Percentiles rank a stretch among this genome's conserved stretches.
phyloP scores from a whole-genome alignment of 1,140 invertebrate species.

The Drosophila simulans region DNA sequence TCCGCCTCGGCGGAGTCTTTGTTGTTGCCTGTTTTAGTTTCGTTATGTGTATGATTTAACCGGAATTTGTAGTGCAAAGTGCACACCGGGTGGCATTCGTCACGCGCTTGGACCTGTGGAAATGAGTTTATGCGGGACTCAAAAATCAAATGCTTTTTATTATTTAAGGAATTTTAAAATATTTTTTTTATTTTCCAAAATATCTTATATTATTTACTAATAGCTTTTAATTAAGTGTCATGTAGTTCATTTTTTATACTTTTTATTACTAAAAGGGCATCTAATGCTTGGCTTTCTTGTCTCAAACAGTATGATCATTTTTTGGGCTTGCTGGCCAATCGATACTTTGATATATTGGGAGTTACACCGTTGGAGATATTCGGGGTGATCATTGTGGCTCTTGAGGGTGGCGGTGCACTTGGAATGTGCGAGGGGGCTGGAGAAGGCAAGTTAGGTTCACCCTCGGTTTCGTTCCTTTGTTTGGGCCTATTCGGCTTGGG shows the following conservation, averaged over 20 bases:
- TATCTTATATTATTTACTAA: no score
- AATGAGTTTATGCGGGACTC: conserved; percentile 32
- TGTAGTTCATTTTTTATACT: no score
- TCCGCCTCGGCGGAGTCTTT: conserved; percentile 26
- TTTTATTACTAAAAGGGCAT: no score
- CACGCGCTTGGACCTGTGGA: conserved; percentile 14
- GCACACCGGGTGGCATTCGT: conserved; percentile 51
- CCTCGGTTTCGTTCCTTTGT: neutral
- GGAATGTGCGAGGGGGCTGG: neutral
- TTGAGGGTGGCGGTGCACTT: conserved; percentile 23
- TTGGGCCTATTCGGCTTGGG: conserved; percentile 1
- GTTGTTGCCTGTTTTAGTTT: conserved; percentile 20
- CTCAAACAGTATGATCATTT: conserved; percentile 8
- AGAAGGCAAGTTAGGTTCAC: neutral
- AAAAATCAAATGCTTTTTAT: neutral
- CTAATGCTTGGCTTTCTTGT: no score
- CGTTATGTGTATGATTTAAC: conserved; percentile 30
- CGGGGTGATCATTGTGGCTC: conserved; percentile 19
- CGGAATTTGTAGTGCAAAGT: conserved; percentile 57
- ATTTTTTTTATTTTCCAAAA: no score
- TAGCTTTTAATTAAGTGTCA: no score
- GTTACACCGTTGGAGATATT: neutral
- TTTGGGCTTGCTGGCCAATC: conserved; percentile 23
- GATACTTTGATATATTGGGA: conserved; percentile 29
- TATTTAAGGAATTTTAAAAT: no score